Evolutionary conservation across 2,797 vertebrate species (phyloP).

Genomic region (Tiaroga cobitis): DNA sequence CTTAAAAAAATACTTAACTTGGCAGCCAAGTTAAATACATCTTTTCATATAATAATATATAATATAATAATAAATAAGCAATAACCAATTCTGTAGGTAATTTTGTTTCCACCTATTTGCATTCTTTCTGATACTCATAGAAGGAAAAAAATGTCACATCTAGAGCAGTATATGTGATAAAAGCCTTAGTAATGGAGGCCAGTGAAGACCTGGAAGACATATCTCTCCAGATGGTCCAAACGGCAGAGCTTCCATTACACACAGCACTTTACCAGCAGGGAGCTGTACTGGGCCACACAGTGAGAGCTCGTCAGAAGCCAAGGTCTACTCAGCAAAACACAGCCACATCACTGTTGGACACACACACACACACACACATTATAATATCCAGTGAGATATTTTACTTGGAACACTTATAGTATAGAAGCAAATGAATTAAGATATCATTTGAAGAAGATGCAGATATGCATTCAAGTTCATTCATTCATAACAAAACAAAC

Average conservation of each 20-base stretch:
- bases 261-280: slow-evolving; percentile 9
- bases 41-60: background rate
- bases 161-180: background rate
- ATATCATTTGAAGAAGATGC: slow-evolving; percentile 3
- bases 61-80: background rate
- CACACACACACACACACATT: background rate
- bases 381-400: background rate
- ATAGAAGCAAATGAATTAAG: slow-evolving; percentile 3
- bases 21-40: background rate
- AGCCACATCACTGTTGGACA: slow-evolving; percentile 26
- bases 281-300: slow-evolving; percentile 38
- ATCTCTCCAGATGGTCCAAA: slow-evolving; percentile 35
- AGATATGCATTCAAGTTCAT: background rate
- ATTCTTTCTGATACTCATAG: background rate
- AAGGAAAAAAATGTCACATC: background rate
- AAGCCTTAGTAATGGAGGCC: background rate
- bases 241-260: slow-evolving; percentile 22
- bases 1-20: too few relatives aligned
- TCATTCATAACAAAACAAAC: background rate
- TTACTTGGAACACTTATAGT: background rate
- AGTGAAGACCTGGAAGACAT: slow-evolving; percentile 15
- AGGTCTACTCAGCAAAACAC: slow-evolving; percentile 54
- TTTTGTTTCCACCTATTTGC: background rate
- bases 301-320: slow-evolving; percentile 22
- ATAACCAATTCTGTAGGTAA: background rate